phyloP scores from a whole-genome alignment of 1,140 invertebrate genomes.

The Argopecten irradians region DNA sequence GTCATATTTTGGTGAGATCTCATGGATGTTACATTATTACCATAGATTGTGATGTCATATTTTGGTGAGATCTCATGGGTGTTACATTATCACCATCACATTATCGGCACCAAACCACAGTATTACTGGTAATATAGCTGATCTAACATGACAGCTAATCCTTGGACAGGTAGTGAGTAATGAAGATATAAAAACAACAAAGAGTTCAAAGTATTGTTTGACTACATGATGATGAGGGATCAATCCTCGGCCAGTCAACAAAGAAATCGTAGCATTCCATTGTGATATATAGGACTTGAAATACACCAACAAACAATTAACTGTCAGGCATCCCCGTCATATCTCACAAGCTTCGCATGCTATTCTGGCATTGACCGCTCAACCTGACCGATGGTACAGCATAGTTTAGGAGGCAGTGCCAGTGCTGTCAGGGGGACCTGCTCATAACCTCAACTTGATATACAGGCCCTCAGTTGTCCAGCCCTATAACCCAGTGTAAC shows the following conservation, averaged over 20 bases:
- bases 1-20: no score
- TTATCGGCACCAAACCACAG: no score
- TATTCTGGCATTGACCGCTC: constrained; percentile 14
- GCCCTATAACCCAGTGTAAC: neutral
- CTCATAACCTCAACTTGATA: neutral
- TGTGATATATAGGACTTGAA: neutral
- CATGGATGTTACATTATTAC: no score
- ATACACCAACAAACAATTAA: neutral
- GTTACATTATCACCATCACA: no score
- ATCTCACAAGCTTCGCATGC: neutral
- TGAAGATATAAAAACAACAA: neutral
- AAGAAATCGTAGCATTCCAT: neutral
- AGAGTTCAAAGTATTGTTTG: neutral
- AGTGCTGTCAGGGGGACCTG: neutral
- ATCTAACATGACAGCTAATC: no score
- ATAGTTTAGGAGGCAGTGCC: neutral
- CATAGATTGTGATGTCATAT: no score
- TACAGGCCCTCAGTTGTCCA: neutral
- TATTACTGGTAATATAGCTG: no score
- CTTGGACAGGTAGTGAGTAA: neutral
- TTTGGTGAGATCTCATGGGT: no score
- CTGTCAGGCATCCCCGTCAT: neutral
- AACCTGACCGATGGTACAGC: neutral
- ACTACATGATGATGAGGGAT: neutral
- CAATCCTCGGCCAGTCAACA: no score